Evolutionary conservation across 2,888 invertebrate genomes (phyloP).

Genomic region (Sceliomorpha sp.): DNA sequence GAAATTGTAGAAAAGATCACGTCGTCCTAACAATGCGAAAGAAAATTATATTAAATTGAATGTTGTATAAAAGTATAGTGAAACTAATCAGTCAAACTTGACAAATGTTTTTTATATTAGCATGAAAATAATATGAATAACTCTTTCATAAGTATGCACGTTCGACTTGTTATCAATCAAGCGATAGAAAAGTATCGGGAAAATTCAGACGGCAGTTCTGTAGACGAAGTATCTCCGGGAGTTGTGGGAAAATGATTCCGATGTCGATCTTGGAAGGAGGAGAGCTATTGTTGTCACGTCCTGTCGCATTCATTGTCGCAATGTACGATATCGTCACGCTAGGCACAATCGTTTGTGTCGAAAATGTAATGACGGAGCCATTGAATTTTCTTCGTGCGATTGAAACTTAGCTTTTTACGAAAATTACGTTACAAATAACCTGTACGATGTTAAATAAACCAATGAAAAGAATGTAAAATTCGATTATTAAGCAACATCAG

Average conservation of each 20-base stretch:
- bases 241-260: constrained; percentile 36
- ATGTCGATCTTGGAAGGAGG: constrained; percentile 32
- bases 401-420: constrained; percentile 15
- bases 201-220: constrained; percentile 31
- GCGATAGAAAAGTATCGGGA: constrained; percentile 31
- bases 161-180: constrained; percentile 23
- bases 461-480: neutral
- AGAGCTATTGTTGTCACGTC: constrained; percentile 49
- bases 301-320: constrained; percentile 47
- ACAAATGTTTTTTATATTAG: neutral
- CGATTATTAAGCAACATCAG: too few species aligned
- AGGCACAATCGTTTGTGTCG: constrained; percentile 27
- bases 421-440: too few species aligned
- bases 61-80: too few species aligned
- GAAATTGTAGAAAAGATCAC: too few species aligned
- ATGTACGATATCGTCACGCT: constrained; percentile 32
- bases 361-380: constrained; percentile 32
- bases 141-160: constrained; percentile 18
- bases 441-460: too few species aligned
- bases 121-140: constrained; percentile 18
- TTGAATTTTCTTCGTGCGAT: constrained; percentile 31
- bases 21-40: too few species aligned
- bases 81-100: too few species aligned
- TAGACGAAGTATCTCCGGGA: constrained; percentile 28
- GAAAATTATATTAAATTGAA: too few species aligned